Conservation (phyloP, 2,113 vertebrate species). For the Nannospalax galili region DNA sequence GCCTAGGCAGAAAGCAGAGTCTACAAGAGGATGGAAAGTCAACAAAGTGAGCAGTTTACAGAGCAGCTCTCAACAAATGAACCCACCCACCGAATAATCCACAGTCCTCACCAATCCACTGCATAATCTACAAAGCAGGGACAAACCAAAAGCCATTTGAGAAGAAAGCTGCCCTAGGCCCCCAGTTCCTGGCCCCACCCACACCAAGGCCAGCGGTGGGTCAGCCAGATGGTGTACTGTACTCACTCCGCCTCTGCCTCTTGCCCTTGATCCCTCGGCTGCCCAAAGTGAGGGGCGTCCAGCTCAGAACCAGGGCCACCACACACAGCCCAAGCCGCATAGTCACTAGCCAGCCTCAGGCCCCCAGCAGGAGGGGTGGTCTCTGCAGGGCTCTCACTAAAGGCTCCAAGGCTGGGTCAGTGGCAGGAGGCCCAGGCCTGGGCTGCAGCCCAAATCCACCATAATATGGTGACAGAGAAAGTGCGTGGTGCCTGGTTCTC, state of each 20-base stretch:
- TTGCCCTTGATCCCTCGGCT: conserved; percentile 92
- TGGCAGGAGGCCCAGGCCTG: conserved; percentile 82
- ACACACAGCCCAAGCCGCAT: conserved; percentile 97
- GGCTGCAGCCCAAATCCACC: conserved; percentile 84
- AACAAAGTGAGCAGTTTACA: background rate
- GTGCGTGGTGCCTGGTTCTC: conserved; percentile 82
- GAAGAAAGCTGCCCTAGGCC: background rate
- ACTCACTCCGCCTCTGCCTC: conserved; percentile 97
- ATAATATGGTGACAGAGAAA: conserved; percentile 79
- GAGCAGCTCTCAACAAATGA: conserved; percentile 6
- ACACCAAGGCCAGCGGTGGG: background rate
- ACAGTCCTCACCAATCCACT: background rate
- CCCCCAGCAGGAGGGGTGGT: conserved; percentile 88
- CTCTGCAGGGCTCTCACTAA: conserved; percentile 81
- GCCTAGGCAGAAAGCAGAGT: conserved; percentile 48
- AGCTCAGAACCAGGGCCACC: conserved; percentile 95
- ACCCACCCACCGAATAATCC: background rate
- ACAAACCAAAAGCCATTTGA: background rate
- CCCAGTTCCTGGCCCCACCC: background rate
- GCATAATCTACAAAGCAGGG: background rate
- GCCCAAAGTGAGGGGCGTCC: conserved; percentile 91
- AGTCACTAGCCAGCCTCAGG: conserved; percentile 92
- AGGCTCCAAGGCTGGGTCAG: conserved; percentile 83
- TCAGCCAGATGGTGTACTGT: conserved; percentile 29
- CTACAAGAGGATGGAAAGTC: conserved; percentile 11